Percentiles rank a stretch among this genome's conserved stretches.
phyloP scores from a whole-genome alignment of 2,797 vertebrate genomes.

The Paratrypauchen microcephalus region DNA sequence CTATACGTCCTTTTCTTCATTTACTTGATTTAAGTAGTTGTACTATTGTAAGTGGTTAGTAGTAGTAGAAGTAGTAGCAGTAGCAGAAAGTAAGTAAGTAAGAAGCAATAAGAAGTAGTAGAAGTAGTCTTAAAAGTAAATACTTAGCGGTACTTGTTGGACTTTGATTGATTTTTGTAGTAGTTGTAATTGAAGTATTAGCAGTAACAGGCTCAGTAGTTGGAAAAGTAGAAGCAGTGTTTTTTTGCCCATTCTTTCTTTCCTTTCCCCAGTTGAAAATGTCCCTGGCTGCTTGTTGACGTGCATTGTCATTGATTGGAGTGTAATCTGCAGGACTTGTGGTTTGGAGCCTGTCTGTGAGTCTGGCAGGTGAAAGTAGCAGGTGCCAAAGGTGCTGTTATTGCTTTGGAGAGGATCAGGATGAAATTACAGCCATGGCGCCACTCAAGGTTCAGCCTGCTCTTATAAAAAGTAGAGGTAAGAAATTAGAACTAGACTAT shows the following conservation, averaged over 20 bases:
- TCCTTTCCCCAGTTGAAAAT: background rate
- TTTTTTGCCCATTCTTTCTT: background rate
- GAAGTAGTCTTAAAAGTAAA: too few relatives aligned
- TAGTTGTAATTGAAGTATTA: too few relatives aligned
- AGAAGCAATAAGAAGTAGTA: too few relatives aligned
- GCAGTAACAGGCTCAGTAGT: too few relatives aligned
- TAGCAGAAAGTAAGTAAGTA: too few relatives aligned
- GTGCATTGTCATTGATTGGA: constrained; percentile 51
- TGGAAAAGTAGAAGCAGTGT: too few relatives aligned
- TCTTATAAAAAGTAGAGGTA: background rate
- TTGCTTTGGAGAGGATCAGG: constrained; percentile 50
- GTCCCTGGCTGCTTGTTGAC: constrained; percentile 18
- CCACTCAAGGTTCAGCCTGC: constrained; percentile 21
- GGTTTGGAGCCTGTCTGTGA: constrained; percentile 41
- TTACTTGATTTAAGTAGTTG: too few relatives aligned
- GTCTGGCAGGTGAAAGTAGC: constrained; percentile 34
- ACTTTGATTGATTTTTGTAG: too few relatives aligned
- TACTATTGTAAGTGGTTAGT: too few relatives aligned
- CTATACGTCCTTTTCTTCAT: too few relatives aligned
- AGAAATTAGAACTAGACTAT: background rate
- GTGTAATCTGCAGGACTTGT: constrained; percentile 51
- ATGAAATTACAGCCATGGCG: constrained; percentile 52
- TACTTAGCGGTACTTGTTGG: too few relatives aligned
- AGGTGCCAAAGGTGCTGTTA: constrained; percentile 39
- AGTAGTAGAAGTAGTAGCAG: too few relatives aligned